Evolutionary conservation across 1,140 invertebrate species (phyloP), one percentile per base, ranked within the genome.

Genomic region (Orchesella cincta): DNA sequence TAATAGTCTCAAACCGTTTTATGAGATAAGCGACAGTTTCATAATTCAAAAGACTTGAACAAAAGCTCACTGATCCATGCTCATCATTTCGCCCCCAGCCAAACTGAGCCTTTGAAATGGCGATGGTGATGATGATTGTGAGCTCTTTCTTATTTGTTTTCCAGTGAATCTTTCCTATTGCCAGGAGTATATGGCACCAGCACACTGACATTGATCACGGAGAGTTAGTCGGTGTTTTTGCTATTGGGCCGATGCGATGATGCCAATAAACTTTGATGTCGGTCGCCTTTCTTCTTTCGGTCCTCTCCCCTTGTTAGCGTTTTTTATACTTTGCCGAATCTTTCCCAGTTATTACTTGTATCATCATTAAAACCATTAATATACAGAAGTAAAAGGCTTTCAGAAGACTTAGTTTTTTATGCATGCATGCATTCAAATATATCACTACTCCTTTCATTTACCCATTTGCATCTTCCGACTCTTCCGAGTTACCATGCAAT

Each of bases 191-290:
- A 14, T 23, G 23, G 39, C 39, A 46, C 39, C 18, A 46, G 18
- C 18, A 57, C 54, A 26, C 54, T 57, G 54, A 57, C 54, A 57
- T 57, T 57, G 54, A 57, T 57, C 54, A 57, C 54, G 39, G 5
- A 46, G 39, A 46, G 5, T 46, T 46, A 8, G 5, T 46, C 18
- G 5, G 5, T n/a, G 14, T 23, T 5, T 57, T 57, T 23, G 54
- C 23, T 57, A 57, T 67, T 67, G 33, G 26, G 33, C 33, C 62
- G 33, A 31, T 67, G 31, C 62, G 26, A 16, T 67, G 62, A 67
- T 67, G 62, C 31, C 62, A 67, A 67, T 67, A 67, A 67, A 29
- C 28, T 67, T 67, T 67, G 62, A 67, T 67, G 62, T 67, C 62
- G 29, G 62, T 67, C 12, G 28, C 8, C 31, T 67, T 67, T 67